phyloP scores from a whole-genome alignment of 1,140 invertebrate genomes.

The Bradynema listronoti region DNA sequence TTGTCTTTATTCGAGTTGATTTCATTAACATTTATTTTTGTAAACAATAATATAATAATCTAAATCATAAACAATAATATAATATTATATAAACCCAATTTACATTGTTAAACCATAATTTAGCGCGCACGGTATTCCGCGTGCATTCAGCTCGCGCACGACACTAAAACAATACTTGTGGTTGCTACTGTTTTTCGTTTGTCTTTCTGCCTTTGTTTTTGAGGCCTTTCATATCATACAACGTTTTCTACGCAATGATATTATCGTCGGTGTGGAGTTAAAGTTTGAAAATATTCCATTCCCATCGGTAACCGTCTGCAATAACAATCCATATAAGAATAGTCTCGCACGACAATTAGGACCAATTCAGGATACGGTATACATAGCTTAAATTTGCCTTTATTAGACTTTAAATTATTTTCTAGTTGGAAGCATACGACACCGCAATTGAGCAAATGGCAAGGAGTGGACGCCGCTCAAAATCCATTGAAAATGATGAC shows the following conservation, averaged over 20 bases:
- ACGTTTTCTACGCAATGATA: constrained; percentile 40
- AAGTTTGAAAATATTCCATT: constrained; percentile 46
- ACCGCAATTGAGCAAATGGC: constrained; percentile 28
- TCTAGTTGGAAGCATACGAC: constrained; percentile 35
- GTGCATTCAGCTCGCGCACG: constrained; percentile 32
- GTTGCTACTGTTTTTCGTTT: constrained; percentile 40
- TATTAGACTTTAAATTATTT: too few species aligned
- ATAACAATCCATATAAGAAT: constrained; percentile 41
- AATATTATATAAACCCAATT: neutral
- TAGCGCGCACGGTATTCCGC: constrained; percentile 42
- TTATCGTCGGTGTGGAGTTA: constrained; percentile 42
- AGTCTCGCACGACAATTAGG: constrained; percentile 33
- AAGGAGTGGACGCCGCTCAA: neutral
- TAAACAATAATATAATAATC: neutral
- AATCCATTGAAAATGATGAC: neutral
- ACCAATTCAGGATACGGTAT: constrained; percentile 36
- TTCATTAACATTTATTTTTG: neutral
- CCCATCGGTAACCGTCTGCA: constrained; percentile 35
- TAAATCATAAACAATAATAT: constrained; percentile 9
- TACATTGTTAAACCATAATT: constrained; percentile 1
- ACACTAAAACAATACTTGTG: constrained; percentile 29
- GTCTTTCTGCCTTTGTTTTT: constrained; percentile 30
- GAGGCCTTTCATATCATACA: constrained; percentile 43
- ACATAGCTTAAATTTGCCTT: too few species aligned
- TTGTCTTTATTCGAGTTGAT: neutral